These are phyloP conservation scores for Apis laboriosa DNA, from an alignment of 1,140 invertebrate genomes.

Conservation along the genomic window DNA sequence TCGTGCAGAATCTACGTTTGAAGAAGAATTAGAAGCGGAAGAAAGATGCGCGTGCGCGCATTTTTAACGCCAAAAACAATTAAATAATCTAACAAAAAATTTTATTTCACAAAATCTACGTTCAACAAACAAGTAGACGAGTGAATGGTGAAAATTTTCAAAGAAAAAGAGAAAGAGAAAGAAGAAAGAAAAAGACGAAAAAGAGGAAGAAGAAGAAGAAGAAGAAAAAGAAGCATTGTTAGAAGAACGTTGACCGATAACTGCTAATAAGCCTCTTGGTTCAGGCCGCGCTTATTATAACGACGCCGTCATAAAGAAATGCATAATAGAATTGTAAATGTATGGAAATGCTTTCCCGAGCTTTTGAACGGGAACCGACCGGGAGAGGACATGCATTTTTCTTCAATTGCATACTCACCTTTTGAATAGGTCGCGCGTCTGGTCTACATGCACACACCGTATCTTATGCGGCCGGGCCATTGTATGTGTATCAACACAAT, in stretches of 20 bases:
- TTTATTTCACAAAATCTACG: not conserved
- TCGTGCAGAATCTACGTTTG: too few species aligned
- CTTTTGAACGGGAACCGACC: slow-evolving; percentile 48
- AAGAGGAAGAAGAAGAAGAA: not conserved
- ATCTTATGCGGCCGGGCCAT: slow-evolving; percentile 28
- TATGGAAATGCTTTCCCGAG: slow-evolving; percentile 61
- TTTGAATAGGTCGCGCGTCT: slow-evolving; percentile 40
- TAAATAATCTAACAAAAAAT: not conserved
- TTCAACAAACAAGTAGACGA: not conserved
- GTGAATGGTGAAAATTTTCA: not conserved
- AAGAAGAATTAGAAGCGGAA: too few species aligned
- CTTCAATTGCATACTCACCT: slow-evolving; percentile 53
- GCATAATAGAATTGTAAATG: slow-evolving; percentile 65
- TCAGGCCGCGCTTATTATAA: slow-evolving; percentile 36
- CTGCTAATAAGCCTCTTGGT: slow-evolving; percentile 34
- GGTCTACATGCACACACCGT: slow-evolving; percentile 23
- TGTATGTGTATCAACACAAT: slow-evolving; percentile 50
- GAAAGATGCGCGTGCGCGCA: too few species aligned
- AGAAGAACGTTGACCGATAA: slow-evolving; percentile 27
- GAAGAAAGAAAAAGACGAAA: not conserved
- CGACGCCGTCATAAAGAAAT: slow-evolving; percentile 48
- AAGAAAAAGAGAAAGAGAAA: not conserved
- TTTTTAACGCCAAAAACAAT: too few species aligned
- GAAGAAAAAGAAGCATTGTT: not conserved
- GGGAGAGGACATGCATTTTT: slow-evolving; percentile 33